phyloP scores from a whole-genome alignment of 2,797 vertebrate species.

The Halcyon badia region DNA sequence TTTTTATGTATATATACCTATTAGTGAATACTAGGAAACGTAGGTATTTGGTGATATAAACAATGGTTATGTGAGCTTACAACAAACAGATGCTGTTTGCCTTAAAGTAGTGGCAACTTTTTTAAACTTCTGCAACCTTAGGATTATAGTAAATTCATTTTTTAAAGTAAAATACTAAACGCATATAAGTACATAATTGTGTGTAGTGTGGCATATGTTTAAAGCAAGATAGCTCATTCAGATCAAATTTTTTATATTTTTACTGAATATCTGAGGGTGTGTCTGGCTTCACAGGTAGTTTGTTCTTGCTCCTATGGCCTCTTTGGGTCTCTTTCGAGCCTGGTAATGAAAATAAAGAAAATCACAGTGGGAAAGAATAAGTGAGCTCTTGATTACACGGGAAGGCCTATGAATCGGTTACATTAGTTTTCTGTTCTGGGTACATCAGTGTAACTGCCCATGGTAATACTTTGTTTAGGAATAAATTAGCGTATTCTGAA shows the following conservation, averaged over 20 bases:
- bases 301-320: background rate
- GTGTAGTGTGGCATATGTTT: background rate
- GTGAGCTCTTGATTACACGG: background rate
- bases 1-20: background rate
- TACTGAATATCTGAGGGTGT: background rate
- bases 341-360: background rate
- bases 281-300: background rate
- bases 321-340: background rate
- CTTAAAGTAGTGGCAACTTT: background rate
- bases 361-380: background rate
- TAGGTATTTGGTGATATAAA: background rate
- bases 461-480: background rate
- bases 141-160: background rate
- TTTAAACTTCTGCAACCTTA: background rate
- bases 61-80: background rate
- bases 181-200: accelerated
- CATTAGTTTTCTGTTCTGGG: background rate
- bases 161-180: background rate
- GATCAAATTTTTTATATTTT: background rate
- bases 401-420: background rate
- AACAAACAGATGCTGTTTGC: background rate
- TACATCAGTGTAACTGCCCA: background rate
- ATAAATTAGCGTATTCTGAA: background rate
- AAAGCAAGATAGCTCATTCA: background rate
- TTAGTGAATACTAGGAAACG: background rate